Percentiles rank a stretch among this genome's conserved stretches.
These are phyloP conservation scores for Gymnogyps californianus DNA, from an alignment of 2,113 vertebrate species.

Conservation along the genomic window DNA sequence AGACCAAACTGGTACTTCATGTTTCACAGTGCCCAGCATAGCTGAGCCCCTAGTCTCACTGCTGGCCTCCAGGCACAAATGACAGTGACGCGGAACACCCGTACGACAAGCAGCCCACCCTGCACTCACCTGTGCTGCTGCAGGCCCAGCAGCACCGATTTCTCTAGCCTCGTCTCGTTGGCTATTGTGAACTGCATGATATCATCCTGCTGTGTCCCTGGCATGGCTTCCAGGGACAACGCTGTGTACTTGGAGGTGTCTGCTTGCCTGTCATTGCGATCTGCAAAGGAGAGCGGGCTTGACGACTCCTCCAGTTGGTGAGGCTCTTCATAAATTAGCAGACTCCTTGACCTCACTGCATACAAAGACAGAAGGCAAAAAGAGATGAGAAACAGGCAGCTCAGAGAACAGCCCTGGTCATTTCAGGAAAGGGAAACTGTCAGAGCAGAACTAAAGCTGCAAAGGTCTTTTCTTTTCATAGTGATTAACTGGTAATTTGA, in stretches of 20 bases:
- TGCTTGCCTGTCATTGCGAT: slow-evolving; percentile 76
- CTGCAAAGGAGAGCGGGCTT: slow-evolving; percentile 76
- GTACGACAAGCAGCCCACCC: neutral
- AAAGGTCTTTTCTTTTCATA: neutral
- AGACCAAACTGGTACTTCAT: neutral
- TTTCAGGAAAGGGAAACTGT: neutral
- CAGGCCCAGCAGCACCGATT: slow-evolving; percentile 82
- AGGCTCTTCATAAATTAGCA: slow-evolving; percentile 86
- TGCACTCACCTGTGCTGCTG: slow-evolving; percentile 77
- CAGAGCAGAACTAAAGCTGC: neutral
- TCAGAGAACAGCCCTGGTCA: neutral
- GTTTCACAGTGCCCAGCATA: neutral
- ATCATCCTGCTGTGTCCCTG: slow-evolving; percentile 46
- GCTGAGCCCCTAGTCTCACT: neutral
- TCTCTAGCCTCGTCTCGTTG: slow-evolving; percentile 81
- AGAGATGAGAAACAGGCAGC: neutral
- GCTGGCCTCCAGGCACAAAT: neutral
- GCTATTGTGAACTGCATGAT: slow-evolving; percentile 77
- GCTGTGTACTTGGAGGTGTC: slow-evolving; percentile 79
- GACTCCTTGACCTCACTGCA: slow-evolving; percentile 91
- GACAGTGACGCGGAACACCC: accelerated
- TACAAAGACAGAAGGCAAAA: neutral
- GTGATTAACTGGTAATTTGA: neutral
- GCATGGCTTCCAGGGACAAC: slow-evolving; percentile 63
- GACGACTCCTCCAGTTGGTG: slow-evolving; percentile 78